phyloP scores from a whole-genome alignment of 2,888 invertebrate species.

The Neuroscelio doddi region DNA sequence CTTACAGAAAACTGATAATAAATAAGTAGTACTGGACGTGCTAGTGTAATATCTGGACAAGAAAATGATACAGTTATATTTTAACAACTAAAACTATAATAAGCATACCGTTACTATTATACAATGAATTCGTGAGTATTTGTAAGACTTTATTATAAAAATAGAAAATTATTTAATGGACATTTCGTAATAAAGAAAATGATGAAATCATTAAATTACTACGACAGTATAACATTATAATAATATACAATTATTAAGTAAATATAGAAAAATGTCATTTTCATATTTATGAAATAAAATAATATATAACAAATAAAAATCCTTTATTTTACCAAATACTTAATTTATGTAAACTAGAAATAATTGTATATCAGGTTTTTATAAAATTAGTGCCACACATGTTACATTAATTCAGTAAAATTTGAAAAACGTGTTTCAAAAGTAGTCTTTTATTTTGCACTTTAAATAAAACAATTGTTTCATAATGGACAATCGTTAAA shows the following conservation, averaged over 20 bases:
- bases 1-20: slow-evolving; percentile 10
- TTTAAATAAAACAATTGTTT: too few relatives aligned
- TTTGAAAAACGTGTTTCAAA: too few relatives aligned
- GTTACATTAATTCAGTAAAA: too few relatives aligned
- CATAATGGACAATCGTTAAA: too few relatives aligned
- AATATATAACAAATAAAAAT: too few relatives aligned
- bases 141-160: background rate
- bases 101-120: background rate
- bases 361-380: background rate
- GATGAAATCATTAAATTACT: background rate
- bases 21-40: slow-evolving; percentile 3
- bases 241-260: background rate
- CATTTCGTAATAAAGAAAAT: background rate
- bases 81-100: background rate
- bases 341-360: background rate
- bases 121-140: background rate
- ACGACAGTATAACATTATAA: too few relatives aligned
- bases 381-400: too few relatives aligned
- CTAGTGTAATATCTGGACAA: background rate
- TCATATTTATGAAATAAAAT: background rate
- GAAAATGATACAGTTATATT: background rate
- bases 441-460: too few relatives aligned
- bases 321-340: background rate
- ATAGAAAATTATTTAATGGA: background rate
- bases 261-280: too few relatives aligned